Conservation (phyloP, 2,113 vertebrate species). For the Ophiodon elongatus region DNA sequence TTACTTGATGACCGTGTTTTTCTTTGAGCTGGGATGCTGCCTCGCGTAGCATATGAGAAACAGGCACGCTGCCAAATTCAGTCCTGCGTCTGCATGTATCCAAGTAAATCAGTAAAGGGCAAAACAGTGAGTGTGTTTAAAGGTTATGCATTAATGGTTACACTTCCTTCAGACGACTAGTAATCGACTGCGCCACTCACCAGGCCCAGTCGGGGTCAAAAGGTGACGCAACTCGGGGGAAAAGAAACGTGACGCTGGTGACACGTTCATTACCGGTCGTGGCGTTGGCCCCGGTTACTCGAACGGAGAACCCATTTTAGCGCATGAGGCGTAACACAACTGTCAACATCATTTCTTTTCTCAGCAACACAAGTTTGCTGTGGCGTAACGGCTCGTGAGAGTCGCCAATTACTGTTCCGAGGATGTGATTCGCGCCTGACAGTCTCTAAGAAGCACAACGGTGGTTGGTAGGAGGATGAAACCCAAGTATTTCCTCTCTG, state of each 20-base stretch:
- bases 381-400: conserved; percentile 36
- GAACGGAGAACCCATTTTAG: conserved; percentile 28
- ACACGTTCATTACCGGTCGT: conserved; percentile 54
- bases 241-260: conserved; percentile 25
- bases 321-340: conserved; percentile 14
- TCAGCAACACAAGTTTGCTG: conserved; percentile 34
- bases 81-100: conserved; percentile 36
- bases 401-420: conserved; percentile 62
- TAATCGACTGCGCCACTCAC: conserved; percentile 62
- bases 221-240: conserved; percentile 46
- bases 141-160: conserved; percentile 69
- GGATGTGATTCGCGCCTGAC: conserved; percentile 51
- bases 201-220: conserved; percentile 45
- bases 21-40: conserved; percentile 20
- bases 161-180: conserved; percentile 50
- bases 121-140: conserved; percentile 67
- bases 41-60: conserved; percentile 22
- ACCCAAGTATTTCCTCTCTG: conserved; percentile 19
- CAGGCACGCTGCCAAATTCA: conserved; percentile 19
- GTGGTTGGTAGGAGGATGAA: conserved; percentile 44
- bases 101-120: conserved; percentile 64
- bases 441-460: conserved; percentile 29
- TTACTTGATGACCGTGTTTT: conserved; percentile 9
- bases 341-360: conserved; percentile 26
- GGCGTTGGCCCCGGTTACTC: conserved; percentile 18